Base-by-base conservation (phyloP, 2,888 invertebrate genomes). In the Achlya flavicornis region DNA sequence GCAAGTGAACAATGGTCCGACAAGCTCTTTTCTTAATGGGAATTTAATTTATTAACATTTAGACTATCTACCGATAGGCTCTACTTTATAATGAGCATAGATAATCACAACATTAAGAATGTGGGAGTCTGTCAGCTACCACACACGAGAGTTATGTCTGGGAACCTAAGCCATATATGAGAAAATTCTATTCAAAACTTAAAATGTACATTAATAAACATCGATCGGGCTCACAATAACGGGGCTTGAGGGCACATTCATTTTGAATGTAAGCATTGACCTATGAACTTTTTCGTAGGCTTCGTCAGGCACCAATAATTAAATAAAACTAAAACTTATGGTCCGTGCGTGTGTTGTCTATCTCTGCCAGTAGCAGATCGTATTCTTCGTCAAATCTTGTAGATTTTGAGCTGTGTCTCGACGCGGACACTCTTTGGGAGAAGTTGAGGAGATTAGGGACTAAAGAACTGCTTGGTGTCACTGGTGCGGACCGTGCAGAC, bases 401-500 rank as follows among this genome's bases (percentile, higher is more conserved):
- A 73, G 90, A 91, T 53, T 86, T 80, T 8, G 93, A 92, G 67
- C 93, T 92, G 70, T 90, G 91, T 64, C 95, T 91, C 43, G 95
- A 94, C 8, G 90, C 89, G 11, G 93, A 90, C 1, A 92, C 87
- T 68, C 94, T 89, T 65, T 95, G 94, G n/a, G 95, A 88, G 58
- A 96, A 95, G 16, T 95, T 95, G 71, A 96, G 93, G 3, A 94
- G 85, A 74, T 93, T 95, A 11, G 96, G 96, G 16, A 96, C 95
- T 63, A 96, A 90, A 91, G 95, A 95, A 43, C 96, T 96, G 70
- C 96, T 96, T 0, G 97, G 97, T 0, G 97, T 97, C 3, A 96
- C 96, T 0, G 97, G 97, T 0, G 97, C 97, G 0, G 97, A 97
- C 33, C 96, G 91, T 0, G 97, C 96, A 8, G 97, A 92, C 92